These are phyloP conservation scores for Toxonevra muliebris DNA, from an alignment of 2,888 invertebrate genomes.

Conservation along the genomic window DNA sequence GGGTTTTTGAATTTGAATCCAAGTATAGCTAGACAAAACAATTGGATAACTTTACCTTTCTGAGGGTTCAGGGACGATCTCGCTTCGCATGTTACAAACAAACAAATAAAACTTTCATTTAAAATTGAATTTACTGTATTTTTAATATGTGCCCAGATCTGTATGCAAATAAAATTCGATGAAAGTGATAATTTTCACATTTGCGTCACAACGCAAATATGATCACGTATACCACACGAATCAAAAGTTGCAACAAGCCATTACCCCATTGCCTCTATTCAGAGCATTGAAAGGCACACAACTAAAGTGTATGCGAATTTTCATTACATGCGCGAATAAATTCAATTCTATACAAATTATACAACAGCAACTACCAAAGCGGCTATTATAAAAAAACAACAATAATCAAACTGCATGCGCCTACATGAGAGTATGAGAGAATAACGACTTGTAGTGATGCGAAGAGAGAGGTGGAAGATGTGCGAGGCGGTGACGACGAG, in stretches of 20 bases:
- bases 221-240: constrained; percentile 37
- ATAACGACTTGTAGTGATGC: too few relatives aligned
- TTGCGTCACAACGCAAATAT: constrained; percentile 26
- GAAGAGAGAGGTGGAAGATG: too few relatives aligned
- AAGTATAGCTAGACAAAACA: too few relatives aligned
- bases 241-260: constrained; percentile 9
- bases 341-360: constrained; percentile 16
- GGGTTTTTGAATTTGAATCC: too few relatives aligned
- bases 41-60: too few relatives aligned
- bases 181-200: constrained; percentile 27
- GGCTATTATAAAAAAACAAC: neutral
- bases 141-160: neutral
- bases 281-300: neutral
- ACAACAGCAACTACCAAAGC: constrained; percentile 11
- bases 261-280: neutral
- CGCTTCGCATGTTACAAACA: too few relatives aligned
- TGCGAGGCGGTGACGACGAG: too few relatives aligned
- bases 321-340: constrained; percentile 26
- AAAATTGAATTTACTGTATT: too few relatives aligned
- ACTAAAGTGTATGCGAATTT: constrained; percentile 26
- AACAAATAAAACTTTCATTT: too few relatives aligned
- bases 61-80: too few relatives aligned
- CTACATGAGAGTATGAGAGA: too few relatives aligned
- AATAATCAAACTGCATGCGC: too few relatives aligned
- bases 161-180: constrained; percentile 2